Evolutionary conservation across 2,113 vertebrate genomes (phyloP).

Genomic region (Chrysemys picta): DNA sequence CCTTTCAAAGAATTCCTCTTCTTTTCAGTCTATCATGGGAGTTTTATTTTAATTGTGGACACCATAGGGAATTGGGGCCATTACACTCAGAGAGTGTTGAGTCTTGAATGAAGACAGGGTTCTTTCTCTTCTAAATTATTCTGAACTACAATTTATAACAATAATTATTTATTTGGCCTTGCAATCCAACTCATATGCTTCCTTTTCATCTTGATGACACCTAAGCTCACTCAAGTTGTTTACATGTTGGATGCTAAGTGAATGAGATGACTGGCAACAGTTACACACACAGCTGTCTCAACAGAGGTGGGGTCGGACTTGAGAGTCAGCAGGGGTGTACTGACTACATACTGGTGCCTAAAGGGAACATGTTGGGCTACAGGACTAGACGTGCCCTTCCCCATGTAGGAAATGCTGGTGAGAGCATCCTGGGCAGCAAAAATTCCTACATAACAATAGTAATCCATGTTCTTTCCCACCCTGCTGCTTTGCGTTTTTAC

Average conservation of each 20-base stretch:
- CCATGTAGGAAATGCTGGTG: background rate
- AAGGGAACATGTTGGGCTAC: background rate
- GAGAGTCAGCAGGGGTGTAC: background rate
- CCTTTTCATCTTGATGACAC: background rate
- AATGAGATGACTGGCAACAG: background rate
- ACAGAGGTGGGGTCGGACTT: background rate
- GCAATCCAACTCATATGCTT: background rate
- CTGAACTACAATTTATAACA: conserved; percentile 1
- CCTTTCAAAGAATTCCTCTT: background rate
- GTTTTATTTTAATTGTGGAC: conserved; percentile 57
- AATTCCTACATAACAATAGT: background rate
- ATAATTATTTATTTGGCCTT: background rate
- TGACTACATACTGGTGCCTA: background rate
- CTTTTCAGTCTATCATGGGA: conserved; percentile 3
- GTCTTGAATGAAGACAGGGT: background rate
- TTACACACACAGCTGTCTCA: background rate
- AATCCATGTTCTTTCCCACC: background rate
- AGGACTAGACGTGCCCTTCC: background rate
- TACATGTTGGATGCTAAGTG: background rate
- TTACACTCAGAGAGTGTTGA: background rate
- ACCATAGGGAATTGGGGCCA: background rate
- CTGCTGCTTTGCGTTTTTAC: background rate
- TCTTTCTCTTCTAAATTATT: background rate
- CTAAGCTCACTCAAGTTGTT: background rate
- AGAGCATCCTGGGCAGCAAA: background rate